phyloP scores from a whole-genome alignment of 2,797 vertebrate genomes.

The Acanthopagrus latus region DNA sequence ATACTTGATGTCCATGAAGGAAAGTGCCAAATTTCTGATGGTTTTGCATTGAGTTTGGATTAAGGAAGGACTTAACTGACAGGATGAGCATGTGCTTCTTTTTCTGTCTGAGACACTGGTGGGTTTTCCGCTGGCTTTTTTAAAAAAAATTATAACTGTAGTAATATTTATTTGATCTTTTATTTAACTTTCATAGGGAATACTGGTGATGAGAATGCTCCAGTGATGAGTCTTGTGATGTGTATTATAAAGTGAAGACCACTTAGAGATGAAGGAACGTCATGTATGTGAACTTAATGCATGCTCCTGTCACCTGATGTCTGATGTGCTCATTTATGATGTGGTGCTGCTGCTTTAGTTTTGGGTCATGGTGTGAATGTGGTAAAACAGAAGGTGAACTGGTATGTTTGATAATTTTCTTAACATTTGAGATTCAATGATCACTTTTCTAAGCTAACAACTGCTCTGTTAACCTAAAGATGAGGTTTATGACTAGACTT shows the following conservation, averaged over 20 bases:
- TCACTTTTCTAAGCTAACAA: slow-evolving; percentile 54
- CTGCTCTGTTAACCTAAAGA: slow-evolving; percentile 48
- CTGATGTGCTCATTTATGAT: slow-evolving; percentile 22
- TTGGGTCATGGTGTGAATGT: slow-evolving; percentile 14
- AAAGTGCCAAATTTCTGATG: slow-evolving; percentile 33
- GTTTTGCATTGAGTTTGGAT: neutral
- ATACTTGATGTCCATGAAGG: neutral
- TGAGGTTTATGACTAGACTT: slow-evolving; percentile 41
- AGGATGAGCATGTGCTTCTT: slow-evolving; percentile 19
- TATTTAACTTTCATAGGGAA: slow-evolving; percentile 24
- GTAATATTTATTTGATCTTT: slow-evolving; percentile 52
- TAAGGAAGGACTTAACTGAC: neutral
- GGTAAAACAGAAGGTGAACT: slow-evolving; percentile 20
- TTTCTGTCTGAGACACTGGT: slow-evolving; percentile 10
- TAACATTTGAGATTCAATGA: slow-evolving; percentile 25
- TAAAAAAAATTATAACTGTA: neutral
- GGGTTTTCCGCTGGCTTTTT: slow-evolving; percentile 2
- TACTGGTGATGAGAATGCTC: slow-evolving; percentile 1
- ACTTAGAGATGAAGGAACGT: slow-evolving; percentile 25
- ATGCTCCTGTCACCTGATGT: slow-evolving; percentile 32
- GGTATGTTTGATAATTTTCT: slow-evolving; percentile 25
- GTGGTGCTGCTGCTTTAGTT: slow-evolving; percentile 34
- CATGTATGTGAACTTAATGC: slow-evolving; percentile 10
- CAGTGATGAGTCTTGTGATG: slow-evolving; percentile 4
- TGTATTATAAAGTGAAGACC: slow-evolving; percentile 39